phyloP scores from a whole-genome alignment of 1,140 invertebrate genomes.

The Oedothorax gibbosus region DNA sequence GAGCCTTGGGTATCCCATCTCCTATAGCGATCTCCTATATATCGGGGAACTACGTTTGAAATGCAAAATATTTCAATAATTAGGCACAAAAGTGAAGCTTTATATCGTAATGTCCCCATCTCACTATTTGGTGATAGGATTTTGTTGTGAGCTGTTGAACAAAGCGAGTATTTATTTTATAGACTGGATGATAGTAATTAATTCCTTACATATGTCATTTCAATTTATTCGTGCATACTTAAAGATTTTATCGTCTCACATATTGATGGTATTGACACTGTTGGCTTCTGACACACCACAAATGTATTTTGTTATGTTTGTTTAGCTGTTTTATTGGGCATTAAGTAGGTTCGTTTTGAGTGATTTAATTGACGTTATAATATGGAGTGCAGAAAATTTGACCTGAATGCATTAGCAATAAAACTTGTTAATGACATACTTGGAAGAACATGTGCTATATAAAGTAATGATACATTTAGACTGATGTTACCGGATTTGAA shows the following conservation, averaged over 20 bases:
- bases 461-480: too few relatives aligned
- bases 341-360: constrained; percentile 5
- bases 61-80: neutral
- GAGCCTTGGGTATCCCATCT: neutral
- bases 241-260: constrained; percentile 38
- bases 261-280: constrained; percentile 39
- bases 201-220: constrained; percentile 6
- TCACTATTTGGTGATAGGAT: neutral
- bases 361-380: constrained; percentile 16
- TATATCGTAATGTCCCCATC: neutral
- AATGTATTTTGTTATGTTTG: constrained; percentile 3
- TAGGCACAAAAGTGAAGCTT: neutral
- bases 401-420: too few relatives aligned
- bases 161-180: constrained; percentile 7
- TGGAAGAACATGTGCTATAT: too few relatives aligned
- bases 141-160: neutral
- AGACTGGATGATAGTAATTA: constrained; percentile 13
- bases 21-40: neutral
- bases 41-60: neutral
- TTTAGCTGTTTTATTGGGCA: constrained; percentile 24
- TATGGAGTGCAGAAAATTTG: too few relatives aligned
- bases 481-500: too few relatives aligned
- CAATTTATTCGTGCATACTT: constrained; percentile 30
- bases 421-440: too few relatives aligned
- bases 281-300: constrained; percentile 16